These are phyloP conservation scores for Drosophila nasuta DNA, from an alignment of 1,140 invertebrate species.

Conservation along the genomic window DNA sequence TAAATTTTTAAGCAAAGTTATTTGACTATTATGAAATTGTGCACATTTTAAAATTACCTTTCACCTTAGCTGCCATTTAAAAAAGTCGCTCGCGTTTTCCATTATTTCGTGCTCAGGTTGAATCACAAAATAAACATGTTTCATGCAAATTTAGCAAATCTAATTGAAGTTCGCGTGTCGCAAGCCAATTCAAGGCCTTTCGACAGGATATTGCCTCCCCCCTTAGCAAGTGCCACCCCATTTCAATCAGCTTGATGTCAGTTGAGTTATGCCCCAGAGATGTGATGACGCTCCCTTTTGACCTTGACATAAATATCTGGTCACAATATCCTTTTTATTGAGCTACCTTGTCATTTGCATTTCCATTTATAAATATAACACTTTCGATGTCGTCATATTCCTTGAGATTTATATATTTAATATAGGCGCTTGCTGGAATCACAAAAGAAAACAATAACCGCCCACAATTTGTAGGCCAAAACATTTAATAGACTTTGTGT, in stretches of 20 bases:
- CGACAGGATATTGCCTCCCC: neutral
- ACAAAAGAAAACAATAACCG: constrained; percentile 71
- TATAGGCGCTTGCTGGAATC: constrained; percentile 42
- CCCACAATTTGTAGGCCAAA: constrained; percentile 60
- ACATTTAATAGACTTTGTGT: constrained; percentile 64
- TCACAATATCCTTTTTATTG: constrained; percentile 55
- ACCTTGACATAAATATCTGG: constrained; percentile 62
- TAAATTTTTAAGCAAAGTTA: too few relatives aligned
- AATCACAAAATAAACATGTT: neutral
- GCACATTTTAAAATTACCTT: too few relatives aligned
- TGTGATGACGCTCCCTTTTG: constrained; percentile 36
- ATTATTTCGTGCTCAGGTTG: too few relatives aligned
- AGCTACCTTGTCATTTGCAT: constrained; percentile 11
- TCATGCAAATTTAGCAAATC: constrained; percentile 44
- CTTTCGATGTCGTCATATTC: constrained; percentile 55
- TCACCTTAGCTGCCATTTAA: neutral
- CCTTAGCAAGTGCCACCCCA: constrained; percentile 7
- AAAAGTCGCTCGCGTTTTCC: constrained; percentile 1
- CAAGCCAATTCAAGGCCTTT: constrained; percentile 28
- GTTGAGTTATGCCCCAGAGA: constrained; percentile 17
- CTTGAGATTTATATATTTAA: constrained; percentile 14
- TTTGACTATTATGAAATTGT: too few relatives aligned
- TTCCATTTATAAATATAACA: constrained; percentile 42
- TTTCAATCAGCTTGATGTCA: constrained; percentile 8
- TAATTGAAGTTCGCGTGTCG: constrained; percentile 57